These are phyloP conservation scores for Eulemur coronatus DNA, from an alignment of 2,797 vertebrate genomes.

Conservation along the genomic window DNA sequence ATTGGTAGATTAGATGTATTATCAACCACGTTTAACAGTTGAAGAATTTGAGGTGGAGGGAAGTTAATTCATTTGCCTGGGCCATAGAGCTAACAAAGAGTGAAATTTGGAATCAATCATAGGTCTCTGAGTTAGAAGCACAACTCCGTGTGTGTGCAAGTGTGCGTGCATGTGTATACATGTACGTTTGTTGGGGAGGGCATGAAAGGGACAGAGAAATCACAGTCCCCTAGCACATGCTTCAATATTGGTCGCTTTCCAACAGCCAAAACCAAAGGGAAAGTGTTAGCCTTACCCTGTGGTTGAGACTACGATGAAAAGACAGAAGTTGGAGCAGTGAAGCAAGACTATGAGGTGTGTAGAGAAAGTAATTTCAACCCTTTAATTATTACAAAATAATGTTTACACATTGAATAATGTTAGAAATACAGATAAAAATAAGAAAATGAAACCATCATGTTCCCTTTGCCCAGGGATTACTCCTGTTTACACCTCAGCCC, in stretches of 20 bases:
- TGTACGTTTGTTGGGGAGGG: neutral
- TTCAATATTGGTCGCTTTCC: neutral
- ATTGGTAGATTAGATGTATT: neutral
- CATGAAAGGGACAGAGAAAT: neutral
- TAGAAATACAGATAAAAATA: neutral
- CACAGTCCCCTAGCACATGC: neutral
- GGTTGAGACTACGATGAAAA: neutral
- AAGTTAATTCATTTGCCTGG: neutral
- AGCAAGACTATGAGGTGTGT: neutral
- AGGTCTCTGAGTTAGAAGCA: neutral
- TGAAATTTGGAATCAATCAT: neutral
- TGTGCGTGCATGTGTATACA: neutral
- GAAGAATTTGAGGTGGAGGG: neutral
- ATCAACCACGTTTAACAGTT: neutral
- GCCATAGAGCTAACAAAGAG: neutral
- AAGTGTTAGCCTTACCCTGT: neutral
- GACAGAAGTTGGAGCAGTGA: neutral
- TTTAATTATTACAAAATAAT: neutral
- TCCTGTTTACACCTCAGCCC: neutral
- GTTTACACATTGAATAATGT: neutral
- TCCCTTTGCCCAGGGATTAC: neutral
- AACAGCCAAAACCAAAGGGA: neutral
- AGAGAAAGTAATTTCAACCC: neutral
- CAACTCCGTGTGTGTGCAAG: neutral
- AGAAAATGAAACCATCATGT: neutral